Percentiles rank a stretch among this genome's conserved stretches.
These are phyloP conservation scores for Eulemur mongoz DNA, from an alignment of 2,797 vertebrate genomes.

Conservation along the genomic window DNA sequence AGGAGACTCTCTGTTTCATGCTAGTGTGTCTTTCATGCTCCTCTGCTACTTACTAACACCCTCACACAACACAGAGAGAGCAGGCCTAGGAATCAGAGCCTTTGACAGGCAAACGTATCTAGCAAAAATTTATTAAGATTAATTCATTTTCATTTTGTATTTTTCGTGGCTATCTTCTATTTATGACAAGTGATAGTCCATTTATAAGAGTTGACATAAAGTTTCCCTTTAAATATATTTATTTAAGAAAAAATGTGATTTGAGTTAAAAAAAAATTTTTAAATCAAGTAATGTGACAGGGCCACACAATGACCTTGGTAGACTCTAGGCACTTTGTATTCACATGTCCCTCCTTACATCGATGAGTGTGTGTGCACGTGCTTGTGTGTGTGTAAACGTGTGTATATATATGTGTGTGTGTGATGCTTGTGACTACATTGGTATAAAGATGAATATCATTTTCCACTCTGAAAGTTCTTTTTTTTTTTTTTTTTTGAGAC, in stretches of 20 bases:
- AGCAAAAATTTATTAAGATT: not conserved
- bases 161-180: conserved; percentile 3
- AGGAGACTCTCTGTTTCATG: not conserved
- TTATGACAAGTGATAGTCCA: not conserved
- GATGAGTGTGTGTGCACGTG: not conserved
- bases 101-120: not conserved
- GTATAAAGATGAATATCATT: not conserved
- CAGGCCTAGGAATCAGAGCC: not conserved
- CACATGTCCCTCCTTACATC: not conserved
- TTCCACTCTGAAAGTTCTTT: not conserved
- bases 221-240: conserved; percentile 5
- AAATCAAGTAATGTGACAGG: not conserved
- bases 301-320: not conserved
- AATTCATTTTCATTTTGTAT: not conserved
- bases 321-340: not conserved
- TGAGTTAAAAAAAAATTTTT: not conserved
- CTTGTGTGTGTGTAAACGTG: no score
- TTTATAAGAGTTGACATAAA: not conserved
- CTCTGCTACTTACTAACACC: not conserved
- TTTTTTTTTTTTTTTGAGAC: not conserved
- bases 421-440: not conserved
- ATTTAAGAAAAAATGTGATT: conserved; percentile 6
- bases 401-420: rapidly evolving
- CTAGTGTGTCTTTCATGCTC: not conserved
- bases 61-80: not conserved